Percentiles rank a stretch among this genome's conserved stretches.
phyloP scores from a whole-genome alignment of 2,113 vertebrate species.

The Thinocorus orbignyianus region DNA sequence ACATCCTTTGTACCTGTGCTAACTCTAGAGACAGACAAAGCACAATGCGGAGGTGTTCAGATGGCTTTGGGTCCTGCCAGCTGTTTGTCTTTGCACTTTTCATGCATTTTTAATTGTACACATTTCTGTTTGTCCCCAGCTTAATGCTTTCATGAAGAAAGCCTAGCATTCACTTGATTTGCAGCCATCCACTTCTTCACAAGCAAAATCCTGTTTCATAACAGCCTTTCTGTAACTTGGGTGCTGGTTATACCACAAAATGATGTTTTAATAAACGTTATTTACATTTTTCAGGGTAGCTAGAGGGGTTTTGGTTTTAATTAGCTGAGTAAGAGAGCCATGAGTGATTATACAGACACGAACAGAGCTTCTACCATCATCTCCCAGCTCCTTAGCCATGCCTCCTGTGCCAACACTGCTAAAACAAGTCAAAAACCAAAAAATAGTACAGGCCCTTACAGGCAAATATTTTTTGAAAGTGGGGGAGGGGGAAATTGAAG shows the following conservation, averaged over 20 bases:
- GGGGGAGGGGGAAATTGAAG: neutral
- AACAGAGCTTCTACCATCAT: neutral
- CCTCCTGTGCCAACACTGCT: neutral
- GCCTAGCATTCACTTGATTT: neutral
- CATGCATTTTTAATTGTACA: neutral
- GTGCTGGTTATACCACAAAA: slow-evolving; percentile 25
- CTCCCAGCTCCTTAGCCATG: neutral
- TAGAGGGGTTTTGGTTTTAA: slow-evolving; percentile 48
- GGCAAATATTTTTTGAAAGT: neutral
- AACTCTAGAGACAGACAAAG: neutral
- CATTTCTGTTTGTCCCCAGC: neutral
- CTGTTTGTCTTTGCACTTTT: neutral
- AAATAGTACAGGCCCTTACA: neutral
- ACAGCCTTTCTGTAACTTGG: neutral
- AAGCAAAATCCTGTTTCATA: slow-evolving; percentile 13
- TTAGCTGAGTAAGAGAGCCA: slow-evolving; percentile 27
- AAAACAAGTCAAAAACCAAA: neutral
- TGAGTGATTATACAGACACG: neutral
- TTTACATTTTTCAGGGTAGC: slow-evolving; percentile 48
- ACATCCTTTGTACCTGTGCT: neutral
- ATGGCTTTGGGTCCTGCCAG: neutral
- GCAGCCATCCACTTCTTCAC: neutral
- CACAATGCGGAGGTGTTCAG: neutral
- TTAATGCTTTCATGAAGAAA: neutral
- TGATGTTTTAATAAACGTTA: slow-evolving; percentile 37